These are phyloP conservation scores for Vireo altiloquus DNA, from an alignment of 2,113 vertebrate species.

Conservation along the genomic window DNA sequence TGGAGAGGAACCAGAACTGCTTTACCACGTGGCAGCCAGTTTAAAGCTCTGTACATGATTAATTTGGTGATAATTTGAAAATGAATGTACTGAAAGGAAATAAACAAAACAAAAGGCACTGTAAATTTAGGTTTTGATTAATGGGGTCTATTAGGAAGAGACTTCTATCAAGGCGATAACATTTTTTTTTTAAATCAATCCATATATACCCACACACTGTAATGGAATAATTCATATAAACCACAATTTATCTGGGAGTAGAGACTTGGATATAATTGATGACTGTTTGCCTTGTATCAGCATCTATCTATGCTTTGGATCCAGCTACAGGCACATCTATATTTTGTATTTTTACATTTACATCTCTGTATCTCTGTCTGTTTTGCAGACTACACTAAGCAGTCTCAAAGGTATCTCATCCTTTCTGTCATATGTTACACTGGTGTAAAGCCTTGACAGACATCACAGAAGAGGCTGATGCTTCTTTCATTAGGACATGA, in stretches of 20 bases:
- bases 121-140: slow-evolving; percentile 28
- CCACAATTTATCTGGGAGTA: neutral
- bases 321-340: neutral
- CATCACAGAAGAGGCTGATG: neutral
- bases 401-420: neutral
- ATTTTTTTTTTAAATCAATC: neutral
- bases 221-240: neutral
- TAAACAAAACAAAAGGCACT: slow-evolving; percentile 30
- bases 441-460: neutral
- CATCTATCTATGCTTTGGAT: neutral
- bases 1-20: slow-evolving; percentile 21
- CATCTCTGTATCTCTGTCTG: neutral
- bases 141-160: neutral
- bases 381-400: neutral
- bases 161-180: neutral
- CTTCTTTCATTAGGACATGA: neutral
- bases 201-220: neutral
- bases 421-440: neutral
- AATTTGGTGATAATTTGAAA: slow-evolving; percentile 45
- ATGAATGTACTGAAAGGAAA: slow-evolving; percentile 38
- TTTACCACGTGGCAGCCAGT: neutral
- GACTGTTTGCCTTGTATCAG: neutral
- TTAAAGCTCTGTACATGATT: slow-evolving; percentile 7
- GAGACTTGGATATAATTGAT: neutral
- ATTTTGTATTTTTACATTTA: neutral